Conservation (phyloP, 2,888 invertebrate genomes). For the Eupithecia abbreviata region DNA sequence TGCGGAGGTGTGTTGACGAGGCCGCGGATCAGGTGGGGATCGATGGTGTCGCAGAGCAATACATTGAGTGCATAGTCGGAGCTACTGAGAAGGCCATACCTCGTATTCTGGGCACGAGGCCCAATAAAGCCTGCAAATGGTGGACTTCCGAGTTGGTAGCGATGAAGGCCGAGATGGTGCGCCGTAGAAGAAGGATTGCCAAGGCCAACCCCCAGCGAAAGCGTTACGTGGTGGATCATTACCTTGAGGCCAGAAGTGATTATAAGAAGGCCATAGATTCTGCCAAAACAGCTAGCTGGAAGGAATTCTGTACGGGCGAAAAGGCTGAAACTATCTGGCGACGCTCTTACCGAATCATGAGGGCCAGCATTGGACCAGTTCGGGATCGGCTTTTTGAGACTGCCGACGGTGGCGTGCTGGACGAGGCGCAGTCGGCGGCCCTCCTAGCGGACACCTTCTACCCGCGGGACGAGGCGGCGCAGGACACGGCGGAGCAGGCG, state of each 20-base stretch:
- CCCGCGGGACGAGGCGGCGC: not conserved
- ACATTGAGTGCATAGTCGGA: not conserved
- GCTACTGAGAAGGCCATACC: slow-evolving; percentile 4
- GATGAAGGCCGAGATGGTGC: not conserved
- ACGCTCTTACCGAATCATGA: slow-evolving; percentile 2
- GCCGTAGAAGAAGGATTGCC: no score
- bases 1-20: not conserved
- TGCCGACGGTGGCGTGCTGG: not conserved
- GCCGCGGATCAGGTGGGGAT: not conserved
- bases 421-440: not conserved
- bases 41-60: not conserved
- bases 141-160: not conserved
- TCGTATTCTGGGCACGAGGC: not conserved
- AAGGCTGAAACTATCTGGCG: not conserved
- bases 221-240: no score
- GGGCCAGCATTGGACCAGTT: not conserved
- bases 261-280: no score
- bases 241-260: no score
- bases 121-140: not conserved
- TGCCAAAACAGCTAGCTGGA: slow-evolving; percentile 7
- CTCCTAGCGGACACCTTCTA: slow-evolving; percentile 10
- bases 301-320: slow-evolving; percentile 9
- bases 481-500: not conserved
- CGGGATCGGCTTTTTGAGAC: not conserved
- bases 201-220: no score